A percentile compares a stretch with the other conserved stretches of the same genome.
phyloP scores from a whole-genome alignment of 2,888 invertebrate genomes.

The Dione vanillae region DNA sequence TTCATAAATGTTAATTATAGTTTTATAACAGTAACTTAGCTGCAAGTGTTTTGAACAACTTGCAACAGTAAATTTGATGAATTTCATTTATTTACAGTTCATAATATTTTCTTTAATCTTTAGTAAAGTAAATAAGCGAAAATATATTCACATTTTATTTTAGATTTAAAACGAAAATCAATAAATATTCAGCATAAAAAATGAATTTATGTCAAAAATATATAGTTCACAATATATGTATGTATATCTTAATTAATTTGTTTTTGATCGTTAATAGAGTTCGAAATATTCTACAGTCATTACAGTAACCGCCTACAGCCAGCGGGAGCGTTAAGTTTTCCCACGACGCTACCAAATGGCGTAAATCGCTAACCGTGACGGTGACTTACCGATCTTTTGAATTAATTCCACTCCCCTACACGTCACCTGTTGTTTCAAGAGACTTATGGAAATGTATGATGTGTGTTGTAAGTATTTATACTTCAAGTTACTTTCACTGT shows the following conservation, averaged over 20 bases:
- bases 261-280: background rate
- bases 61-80: background rate
- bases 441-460: slow-evolving; percentile 38
- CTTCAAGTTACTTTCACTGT: slow-evolving; percentile 32
- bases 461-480: slow-evolving; percentile 37
- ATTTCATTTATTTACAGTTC: slow-evolving; percentile 3
- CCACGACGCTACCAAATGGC: slow-evolving; percentile 78
- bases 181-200: too few species aligned
- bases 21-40: slow-evolving; percentile 25
- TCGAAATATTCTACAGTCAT: slow-evolving; percentile 9
- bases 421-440: slow-evolving; percentile 71
- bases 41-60: slow-evolving; percentile 16
- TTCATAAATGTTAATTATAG: slow-evolving; percentile 29
- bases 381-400: slow-evolving; percentile 81
- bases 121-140: background rate
- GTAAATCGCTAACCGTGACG: slow-evolving; percentile 71
- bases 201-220: background rate
- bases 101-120: background rate
- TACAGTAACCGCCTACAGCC: slow-evolving; percentile 31
- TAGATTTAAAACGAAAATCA: too few species aligned
- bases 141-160: too few species aligned
- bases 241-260: background rate
- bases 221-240: too few species aligned
- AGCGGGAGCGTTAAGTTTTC: slow-evolving; percentile 77
- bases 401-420: slow-evolving; percentile 63